These are phyloP conservation scores for Cottoperca gobio DNA, from an alignment of 2,797 vertebrate species.

Conservation along the genomic window DNA sequence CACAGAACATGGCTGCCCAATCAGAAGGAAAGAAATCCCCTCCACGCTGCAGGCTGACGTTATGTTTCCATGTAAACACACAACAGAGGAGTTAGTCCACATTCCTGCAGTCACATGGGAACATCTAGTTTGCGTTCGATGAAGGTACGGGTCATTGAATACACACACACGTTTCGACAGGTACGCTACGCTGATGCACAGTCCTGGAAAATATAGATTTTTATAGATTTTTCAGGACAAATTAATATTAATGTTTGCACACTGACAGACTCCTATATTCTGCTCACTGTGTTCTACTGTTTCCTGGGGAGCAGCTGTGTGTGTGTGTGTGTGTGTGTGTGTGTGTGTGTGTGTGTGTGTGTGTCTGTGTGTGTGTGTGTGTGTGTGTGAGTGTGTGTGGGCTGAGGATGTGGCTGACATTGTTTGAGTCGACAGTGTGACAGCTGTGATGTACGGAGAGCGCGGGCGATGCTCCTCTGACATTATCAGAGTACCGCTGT, in stretches of 20 bases:
- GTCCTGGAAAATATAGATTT: constrained; percentile 38
- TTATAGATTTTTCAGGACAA: constrained; percentile 38
- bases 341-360: background rate
- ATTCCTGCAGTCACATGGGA: constrained; percentile 57
- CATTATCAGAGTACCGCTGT: constrained; percentile 63
- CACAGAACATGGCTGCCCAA: constrained; percentile 11
- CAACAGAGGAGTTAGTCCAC: constrained; percentile 19
- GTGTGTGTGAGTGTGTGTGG: background rate
- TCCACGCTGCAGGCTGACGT: constrained; percentile 41
- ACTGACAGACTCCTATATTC: constrained; percentile 24
- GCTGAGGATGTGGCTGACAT: constrained; percentile 52
- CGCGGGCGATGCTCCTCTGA: constrained; percentile 59
- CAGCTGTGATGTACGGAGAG: constrained; percentile 67
- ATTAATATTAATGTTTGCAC: constrained; percentile 45
- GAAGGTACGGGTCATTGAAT: constrained; percentile 26
- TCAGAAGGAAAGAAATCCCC: constrained; percentile 23
- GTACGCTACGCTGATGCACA: constrained; percentile 34
- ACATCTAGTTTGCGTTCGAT: constrained; percentile 43
- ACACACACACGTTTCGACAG: constrained; percentile 21
- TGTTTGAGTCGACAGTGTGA: constrained; percentile 64
- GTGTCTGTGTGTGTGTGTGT: background rate
- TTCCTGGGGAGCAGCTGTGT: constrained; percentile 61
- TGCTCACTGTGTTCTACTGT: constrained; percentile 18
- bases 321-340: background rate
- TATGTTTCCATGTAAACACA: constrained; percentile 75